Evolutionary conservation across 2,888 invertebrate species (phyloP).

Genomic region (Callyntrura guangdongensis): DNA sequence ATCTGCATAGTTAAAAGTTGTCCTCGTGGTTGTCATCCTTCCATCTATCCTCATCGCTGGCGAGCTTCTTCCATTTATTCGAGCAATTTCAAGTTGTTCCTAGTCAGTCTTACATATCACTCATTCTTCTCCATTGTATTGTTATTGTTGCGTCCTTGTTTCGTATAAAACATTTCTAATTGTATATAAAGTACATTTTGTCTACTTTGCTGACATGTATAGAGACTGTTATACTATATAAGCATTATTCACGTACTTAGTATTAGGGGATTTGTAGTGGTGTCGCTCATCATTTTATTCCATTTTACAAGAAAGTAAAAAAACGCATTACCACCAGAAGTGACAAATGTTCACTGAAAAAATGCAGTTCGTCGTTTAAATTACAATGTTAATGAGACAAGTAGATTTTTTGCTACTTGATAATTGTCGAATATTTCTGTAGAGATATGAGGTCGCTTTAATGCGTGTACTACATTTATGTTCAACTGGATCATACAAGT

Average conservation of each 20-base stretch:
- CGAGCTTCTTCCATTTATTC: constrained; percentile 64
- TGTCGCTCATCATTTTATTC: background rate
- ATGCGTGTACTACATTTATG: background rate
- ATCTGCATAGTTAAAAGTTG: constrained; percentile 71
- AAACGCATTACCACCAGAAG: background rate
- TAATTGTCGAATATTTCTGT: constrained; percentile 38
- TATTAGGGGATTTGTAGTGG: background rate
- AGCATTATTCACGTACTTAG: background rate
- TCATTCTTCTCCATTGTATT: constrained; percentile 29
- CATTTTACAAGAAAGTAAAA: constrained; percentile 37
- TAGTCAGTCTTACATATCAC: background rate
- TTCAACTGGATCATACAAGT: constrained; percentile 17
- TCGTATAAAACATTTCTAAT: constrained; percentile 14
- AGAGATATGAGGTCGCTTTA: background rate
- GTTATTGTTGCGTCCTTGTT: constrained; percentile 34
- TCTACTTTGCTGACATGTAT: background rate
- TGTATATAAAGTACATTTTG: constrained; percentile 3
- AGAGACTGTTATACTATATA: background rate
- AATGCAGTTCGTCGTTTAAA: constrained; percentile 70
- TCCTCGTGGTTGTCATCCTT: constrained; percentile 64
- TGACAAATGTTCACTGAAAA: constrained; percentile 51
- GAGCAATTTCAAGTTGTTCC: constrained; percentile 43
- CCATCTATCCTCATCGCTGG: constrained; percentile 47
- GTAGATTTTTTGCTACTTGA: constrained; percentile 35
- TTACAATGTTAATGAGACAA: constrained; percentile 69